Conservation (phyloP, 2,113 vertebrate species). For the Callocephalon fimbriatum region DNA sequence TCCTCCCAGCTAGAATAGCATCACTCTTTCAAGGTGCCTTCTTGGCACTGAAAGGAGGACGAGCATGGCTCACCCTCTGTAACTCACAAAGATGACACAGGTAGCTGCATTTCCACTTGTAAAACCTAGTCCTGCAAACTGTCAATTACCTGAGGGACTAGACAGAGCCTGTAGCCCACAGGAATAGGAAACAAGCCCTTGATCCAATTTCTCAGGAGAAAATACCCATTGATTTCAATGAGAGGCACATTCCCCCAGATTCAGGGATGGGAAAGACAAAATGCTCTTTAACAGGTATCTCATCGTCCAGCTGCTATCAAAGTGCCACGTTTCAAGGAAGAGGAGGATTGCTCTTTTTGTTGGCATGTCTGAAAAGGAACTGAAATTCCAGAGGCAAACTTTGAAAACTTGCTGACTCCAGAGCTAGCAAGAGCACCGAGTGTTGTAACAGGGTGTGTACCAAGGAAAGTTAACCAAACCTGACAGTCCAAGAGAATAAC, state of each 20-base stretch:
- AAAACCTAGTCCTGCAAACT: neutral
- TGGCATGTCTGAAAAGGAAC: neutral
- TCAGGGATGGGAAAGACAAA: neutral
- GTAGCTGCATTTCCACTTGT: neutral
- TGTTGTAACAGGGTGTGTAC: constrained; percentile 70
- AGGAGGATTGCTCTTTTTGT: neutral
- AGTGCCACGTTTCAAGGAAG: neutral
- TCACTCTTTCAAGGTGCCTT: neutral
- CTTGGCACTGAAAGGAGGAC: neutral
- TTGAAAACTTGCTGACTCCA: constrained; percentile 44
- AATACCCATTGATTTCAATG: neutral
- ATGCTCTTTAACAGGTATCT: fast-evolving
- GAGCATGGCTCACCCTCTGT: neutral
- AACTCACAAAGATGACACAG: neutral
- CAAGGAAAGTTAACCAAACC: constrained; percentile 64
- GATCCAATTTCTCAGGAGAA: neutral
- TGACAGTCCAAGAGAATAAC: constrained; percentile 65
- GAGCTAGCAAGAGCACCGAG: neutral
- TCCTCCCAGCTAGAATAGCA: fast-evolving
- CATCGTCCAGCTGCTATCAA: neutral
- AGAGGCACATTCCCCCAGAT: neutral
- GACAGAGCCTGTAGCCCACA: neutral
- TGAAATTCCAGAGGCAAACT: constrained; percentile 51
- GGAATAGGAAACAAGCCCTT: neutral
- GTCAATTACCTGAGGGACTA: neutral